Evolutionary conservation across 92 coral and sea anemone species (phyloP).

Genomic region (Hydrozoanthus gracilis): DNA sequence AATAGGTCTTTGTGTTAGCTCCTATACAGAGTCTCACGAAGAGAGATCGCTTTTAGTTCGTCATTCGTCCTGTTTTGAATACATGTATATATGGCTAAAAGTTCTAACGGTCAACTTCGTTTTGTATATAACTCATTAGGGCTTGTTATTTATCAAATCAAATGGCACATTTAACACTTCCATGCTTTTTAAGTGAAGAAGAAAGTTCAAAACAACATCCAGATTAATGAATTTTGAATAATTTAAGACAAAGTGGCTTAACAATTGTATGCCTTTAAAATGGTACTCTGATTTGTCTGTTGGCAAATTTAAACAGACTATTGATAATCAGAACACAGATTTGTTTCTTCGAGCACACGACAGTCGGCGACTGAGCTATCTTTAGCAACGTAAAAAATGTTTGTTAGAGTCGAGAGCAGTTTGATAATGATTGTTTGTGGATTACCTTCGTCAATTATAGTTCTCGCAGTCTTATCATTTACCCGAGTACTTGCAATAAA

Average conservation of each 20-base stretch:
- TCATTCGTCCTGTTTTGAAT: neutral
- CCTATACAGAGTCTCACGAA: neutral
- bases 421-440: neutral
- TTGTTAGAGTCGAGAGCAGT: neutral
- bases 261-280: slow-evolving; percentile 26
- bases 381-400: neutral
- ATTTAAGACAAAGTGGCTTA: slow-evolving; percentile 37
- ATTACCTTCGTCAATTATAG: neutral
- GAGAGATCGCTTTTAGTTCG: slow-evolving; percentile 6
- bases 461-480: neutral
- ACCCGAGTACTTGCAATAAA: neutral
- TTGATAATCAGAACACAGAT: neutral
- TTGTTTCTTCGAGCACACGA: neutral
- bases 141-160: neutral
- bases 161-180: neutral
- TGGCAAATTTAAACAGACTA: slow-evolving; percentile 12
- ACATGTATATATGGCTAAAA: neutral
- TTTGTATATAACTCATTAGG: neutral
- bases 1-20: slow-evolving; percentile 37
- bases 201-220: neutral
- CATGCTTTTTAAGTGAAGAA: neutral
- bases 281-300: slow-evolving; percentile 11
- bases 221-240: neutral
- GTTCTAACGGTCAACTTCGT: neutral
- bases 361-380: neutral